Conservation (phyloP, 30 jellyfish, hydroid and myxozoan species). For the Aurelia aurita region DNA sequence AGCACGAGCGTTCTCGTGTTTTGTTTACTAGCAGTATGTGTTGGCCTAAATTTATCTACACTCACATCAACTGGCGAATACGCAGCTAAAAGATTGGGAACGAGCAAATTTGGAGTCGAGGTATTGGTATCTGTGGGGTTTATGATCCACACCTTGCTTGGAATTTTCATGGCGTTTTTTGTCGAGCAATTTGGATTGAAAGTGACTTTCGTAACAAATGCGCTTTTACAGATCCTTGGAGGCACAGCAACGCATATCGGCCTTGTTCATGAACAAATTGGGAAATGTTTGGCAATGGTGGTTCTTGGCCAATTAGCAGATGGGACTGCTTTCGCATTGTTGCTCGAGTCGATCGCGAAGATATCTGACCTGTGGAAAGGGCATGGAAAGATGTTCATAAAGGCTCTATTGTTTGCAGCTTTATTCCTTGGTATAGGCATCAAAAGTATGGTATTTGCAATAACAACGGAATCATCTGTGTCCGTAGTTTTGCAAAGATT, state of each 20-base stretch:
- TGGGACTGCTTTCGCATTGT: slow-evolving; percentile 19
- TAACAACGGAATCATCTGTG: background rate
- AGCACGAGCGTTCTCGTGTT: background rate
- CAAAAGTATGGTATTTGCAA: background rate
- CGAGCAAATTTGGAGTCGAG: slow-evolving; percentile 3
- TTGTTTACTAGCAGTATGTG: background rate
- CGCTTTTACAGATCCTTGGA: slow-evolving; percentile 35
- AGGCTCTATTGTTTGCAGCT: background rate
- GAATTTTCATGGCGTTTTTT: slow-evolving; percentile 10
- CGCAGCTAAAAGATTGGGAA: background rate
- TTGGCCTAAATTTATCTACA: slow-evolving; percentile 42
- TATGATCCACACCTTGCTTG: slow-evolving; percentile 25
- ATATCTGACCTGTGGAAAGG: slow-evolving; percentile 5
- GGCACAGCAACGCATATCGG: slow-evolving; percentile 6
- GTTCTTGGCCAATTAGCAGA: slow-evolving; percentile 22
- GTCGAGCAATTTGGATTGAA: slow-evolving; percentile 20
- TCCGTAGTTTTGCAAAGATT: background rate
- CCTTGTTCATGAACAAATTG: background rate
- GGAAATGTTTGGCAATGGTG: slow-evolving; percentile 22
- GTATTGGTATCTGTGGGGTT: slow-evolving; percentile 4
- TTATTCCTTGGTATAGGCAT: slow-evolving; percentile 5
- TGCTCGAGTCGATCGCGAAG: background rate
- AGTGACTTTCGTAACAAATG: background rate
- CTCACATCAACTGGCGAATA: slow-evolving; percentile 13
- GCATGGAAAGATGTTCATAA: background rate